Conservation (phyloP, 1,140 invertebrate species). For the Rhynchophorus ferrugineus region DNA sequence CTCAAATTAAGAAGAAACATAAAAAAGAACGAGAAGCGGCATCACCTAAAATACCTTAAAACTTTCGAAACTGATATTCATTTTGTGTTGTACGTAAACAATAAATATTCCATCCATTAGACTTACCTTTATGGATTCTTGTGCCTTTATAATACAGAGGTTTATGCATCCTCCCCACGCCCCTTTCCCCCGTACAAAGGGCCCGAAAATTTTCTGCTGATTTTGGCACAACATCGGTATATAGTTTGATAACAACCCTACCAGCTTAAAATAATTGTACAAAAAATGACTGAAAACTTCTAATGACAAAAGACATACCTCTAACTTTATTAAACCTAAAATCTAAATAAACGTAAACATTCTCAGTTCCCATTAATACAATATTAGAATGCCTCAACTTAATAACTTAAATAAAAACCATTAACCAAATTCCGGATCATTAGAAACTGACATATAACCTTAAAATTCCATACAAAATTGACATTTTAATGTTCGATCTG, state of each 20-base stretch:
- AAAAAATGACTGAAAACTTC: background rate
- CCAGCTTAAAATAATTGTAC: constrained; percentile 54
- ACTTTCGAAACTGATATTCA: background rate
- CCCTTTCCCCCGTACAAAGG: constrained; percentile 81
- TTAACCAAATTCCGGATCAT: background rate
- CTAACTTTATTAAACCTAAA: constrained; percentile 9
- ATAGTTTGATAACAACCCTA: constrained; percentile 71
- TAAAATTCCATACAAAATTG: too few species aligned
- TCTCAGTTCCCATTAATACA: background rate
- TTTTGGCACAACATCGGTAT: constrained; percentile 77
- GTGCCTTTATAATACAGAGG: constrained; percentile 68
- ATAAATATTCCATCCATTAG: background rate
- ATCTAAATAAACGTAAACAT: constrained; percentile 9
- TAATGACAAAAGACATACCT: constrained; percentile 6
- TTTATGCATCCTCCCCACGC: constrained; percentile 58
- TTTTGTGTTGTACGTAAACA: background rate
- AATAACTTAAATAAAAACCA: background rate
- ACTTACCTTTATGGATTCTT: constrained; percentile 64
- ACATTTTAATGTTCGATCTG: too few species aligned
- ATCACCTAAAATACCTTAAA: background rate
- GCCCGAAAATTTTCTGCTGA: constrained; percentile 88
- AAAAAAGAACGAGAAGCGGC: constrained; percentile 7
- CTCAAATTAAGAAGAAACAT: background rate
- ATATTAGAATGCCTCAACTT: background rate
- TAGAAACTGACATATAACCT: background rate